Conservation (phyloP, 1,140 invertebrate species). For the Scaptomyza hsui region DNA sequence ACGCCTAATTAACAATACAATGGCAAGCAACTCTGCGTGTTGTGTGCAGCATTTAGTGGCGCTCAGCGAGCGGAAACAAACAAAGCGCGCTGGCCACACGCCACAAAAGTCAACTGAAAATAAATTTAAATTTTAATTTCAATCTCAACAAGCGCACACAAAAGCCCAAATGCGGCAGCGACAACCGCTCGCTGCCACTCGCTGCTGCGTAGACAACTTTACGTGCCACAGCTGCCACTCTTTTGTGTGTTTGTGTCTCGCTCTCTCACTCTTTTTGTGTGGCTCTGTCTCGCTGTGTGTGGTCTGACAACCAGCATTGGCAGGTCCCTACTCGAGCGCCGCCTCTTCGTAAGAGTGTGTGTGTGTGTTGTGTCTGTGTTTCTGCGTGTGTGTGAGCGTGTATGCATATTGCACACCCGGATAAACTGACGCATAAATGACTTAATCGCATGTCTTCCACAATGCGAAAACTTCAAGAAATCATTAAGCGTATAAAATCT, state of each 20-base stretch:
- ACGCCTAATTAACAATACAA: conserved; percentile 40
- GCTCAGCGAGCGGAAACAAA: conserved; percentile 34
- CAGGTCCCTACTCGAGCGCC: conserved; percentile 41
- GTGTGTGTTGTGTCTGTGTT: conserved; percentile 9
- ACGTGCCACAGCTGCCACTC: conserved; percentile 61
- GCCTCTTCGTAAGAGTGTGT: conserved; percentile 14
- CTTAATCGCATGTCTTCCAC: conserved; percentile 56
- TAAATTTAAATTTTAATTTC: conserved; percentile 80
- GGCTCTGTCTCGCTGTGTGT: conserved; percentile 30
- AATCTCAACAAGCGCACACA: conserved; percentile 63
- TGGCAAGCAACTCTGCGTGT: not conserved
- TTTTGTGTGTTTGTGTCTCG: conserved; percentile 7
- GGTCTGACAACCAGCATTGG: conserved; percentile 55
- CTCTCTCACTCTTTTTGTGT: not conserved
- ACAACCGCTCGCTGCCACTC: conserved; percentile 19
- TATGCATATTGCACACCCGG: conserved; percentile 55
- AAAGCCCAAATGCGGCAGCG: conserved; percentile 54
- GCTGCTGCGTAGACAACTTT: conserved; percentile 73
- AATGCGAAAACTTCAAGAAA: conserved; percentile 20
- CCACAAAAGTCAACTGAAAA: conserved; percentile 75
- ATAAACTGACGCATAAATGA: conserved; percentile 57
- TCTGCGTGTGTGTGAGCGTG: conserved; percentile 24
- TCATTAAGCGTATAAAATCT: conserved; percentile 1
- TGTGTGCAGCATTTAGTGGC: conserved; percentile 28
- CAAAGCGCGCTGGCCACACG: conserved; percentile 41